Conservation (phyloP, 2,797 vertebrate species). For the Aplochiton taeniatus region DNA sequence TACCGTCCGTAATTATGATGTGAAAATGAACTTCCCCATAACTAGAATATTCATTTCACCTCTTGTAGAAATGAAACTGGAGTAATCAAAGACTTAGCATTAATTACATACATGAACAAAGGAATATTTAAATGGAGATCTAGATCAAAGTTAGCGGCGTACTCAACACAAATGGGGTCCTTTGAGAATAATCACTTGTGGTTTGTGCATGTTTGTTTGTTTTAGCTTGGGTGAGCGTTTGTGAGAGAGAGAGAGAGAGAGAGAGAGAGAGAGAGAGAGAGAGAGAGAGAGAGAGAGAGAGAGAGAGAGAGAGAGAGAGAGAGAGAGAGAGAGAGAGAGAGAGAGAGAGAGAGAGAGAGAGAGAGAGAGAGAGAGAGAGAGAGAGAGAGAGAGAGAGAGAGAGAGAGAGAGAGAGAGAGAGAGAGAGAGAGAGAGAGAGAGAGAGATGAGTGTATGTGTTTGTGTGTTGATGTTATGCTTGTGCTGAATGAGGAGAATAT, state of each 20-base stretch:
- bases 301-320: too few relatives aligned
- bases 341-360: background rate
- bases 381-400: background rate
- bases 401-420: background rate
- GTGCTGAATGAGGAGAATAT: constrained; percentile 31
- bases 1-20: constrained; percentile 43
- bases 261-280: constrained; percentile 7
- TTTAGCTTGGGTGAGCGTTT: constrained; percentile 2
- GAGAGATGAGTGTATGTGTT: constrained; percentile 14
- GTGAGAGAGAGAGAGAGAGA: constrained; percentile 2
- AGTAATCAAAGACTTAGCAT: constrained; percentile 68
- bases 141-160: constrained; percentile 67
- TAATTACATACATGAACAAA: constrained; percentile 72
- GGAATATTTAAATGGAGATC: constrained; percentile 63
- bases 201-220: constrained; percentile 10
- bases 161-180: constrained; percentile 60
- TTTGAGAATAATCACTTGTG: constrained; percentile 45
- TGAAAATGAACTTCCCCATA: constrained; percentile 37
- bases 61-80: constrained; percentile 47
- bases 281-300: background rate
- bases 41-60: constrained; percentile 57
- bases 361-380: background rate
- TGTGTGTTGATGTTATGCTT: constrained; percentile 7
- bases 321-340: background rate
- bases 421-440: background rate